Evolutionary conservation across 2,888 invertebrate species (phyloP), one percentile per base, ranked within the genome.

Genomic region (Parnassius orleans): DNA sequence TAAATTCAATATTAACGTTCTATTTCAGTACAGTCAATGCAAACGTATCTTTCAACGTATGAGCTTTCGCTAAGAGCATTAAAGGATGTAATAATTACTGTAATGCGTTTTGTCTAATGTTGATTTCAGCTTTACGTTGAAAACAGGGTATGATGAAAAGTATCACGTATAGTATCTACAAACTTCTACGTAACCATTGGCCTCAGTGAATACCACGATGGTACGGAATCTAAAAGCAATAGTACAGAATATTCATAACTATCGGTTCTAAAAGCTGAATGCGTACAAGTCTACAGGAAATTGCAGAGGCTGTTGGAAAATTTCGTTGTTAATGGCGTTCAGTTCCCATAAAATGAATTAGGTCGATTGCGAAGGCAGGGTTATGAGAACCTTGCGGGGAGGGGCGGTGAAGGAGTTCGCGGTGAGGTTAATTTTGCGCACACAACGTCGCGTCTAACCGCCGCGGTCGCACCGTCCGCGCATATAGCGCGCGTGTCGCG

Each of bases 381-480:
- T 85, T 83, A 81, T 80, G 79, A 77, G 78, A 68, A 69, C 72
- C 71, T 65, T 69, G 73, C 72, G 77, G 75, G 75, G 78, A 81
- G 81, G 78, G 81, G 83, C 81, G 69, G 78, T 72, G 77, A 71
- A 76, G 72, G 78, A 73, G 74, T 80, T 81, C 79, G 83, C 81
- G 81, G 81, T 81, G 82, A 71, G 69, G 77, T 86, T 87, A 86
- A 89, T 74, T 87, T 82, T 76, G 86, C 81, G 77, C 87, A 76
- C 90, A 91, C 78, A 80, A 87, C 87, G 88, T 84, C 82, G 81
- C 83, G 87, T 83, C 73, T 81, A 77, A 77, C 82, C 87, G 89
- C 68, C 81, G 86, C 80, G 88, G 71, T 76, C 81, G 80, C 82
- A 83, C 78, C 76, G 77, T 70, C 78, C 79, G 80, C 83, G 75